These are phyloP conservation scores for Mungos mungo DNA, from an alignment of 2,113 vertebrate species.

Conservation along the genomic window DNA sequence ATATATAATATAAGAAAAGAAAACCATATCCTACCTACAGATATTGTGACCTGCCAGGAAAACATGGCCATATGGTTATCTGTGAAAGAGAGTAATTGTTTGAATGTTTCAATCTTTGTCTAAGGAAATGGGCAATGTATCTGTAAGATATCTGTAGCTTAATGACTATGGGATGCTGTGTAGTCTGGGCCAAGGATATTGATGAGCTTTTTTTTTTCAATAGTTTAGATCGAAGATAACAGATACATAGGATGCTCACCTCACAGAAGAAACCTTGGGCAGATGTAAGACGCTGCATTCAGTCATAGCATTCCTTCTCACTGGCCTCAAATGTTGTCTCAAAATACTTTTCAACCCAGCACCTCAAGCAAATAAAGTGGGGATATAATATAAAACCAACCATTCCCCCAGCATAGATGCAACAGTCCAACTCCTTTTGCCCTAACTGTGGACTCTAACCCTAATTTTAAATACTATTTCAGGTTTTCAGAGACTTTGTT, in stretches of 20 bases:
- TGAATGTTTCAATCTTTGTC: neutral
- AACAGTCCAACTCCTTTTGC: neutral
- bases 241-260: rapidly evolving
- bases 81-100: neutral
- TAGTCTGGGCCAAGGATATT: neutral
- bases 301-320: neutral
- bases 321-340: neutral
- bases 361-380: neutral
- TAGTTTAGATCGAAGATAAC: neutral
- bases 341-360: neutral
- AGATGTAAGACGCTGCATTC: neutral
- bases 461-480: neutral
- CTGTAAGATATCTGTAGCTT: neutral
- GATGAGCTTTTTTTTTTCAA: neutral
- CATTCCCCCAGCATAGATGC: neutral
- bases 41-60: neutral
- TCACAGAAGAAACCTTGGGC: neutral
- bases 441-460: neutral
- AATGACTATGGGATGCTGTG: neutral
- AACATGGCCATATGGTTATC: neutral
- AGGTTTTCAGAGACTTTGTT: neutral
- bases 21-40: neutral
- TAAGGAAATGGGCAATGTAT: neutral
- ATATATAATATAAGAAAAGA: neutral
- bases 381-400: neutral